A percentile compares a stretch with the other conserved stretches of the same genome.
phyloP scores from a whole-genome alignment of 2,113 vertebrate genomes.

The Cyanoliseus patagonus region DNA sequence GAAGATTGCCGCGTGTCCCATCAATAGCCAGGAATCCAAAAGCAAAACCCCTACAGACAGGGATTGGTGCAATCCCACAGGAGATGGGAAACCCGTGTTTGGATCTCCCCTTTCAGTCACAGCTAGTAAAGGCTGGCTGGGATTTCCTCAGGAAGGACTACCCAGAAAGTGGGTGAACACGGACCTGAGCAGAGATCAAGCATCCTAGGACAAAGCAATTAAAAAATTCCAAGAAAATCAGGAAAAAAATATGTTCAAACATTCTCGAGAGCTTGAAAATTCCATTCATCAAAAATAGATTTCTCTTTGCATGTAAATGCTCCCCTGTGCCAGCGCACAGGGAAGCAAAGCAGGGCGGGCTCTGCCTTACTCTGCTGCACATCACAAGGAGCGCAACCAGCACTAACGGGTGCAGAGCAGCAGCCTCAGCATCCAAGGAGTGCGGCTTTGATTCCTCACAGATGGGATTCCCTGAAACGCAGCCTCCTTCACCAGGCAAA shows the following conservation, averaged over 20 bases:
- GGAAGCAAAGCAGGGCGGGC: neutral
- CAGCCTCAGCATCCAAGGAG: neutral
- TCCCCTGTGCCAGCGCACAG: neutral
- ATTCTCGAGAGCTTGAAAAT: neutral
- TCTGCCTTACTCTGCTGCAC: neutral
- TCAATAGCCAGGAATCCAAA: neutral
- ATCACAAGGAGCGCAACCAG: neutral
- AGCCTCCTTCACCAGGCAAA: neutral
- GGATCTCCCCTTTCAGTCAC: neutral
- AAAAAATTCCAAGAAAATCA: neutral
- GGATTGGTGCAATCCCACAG: neutral
- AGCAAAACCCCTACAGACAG: neutral
- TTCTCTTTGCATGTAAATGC: neutral
- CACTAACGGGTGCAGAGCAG: neutral
- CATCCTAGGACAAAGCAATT: neutral
- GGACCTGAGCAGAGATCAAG: neutral
- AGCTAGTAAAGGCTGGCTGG: neutral
- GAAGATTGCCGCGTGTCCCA: fast-evolving
- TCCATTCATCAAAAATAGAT: neutral
- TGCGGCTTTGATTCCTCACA: neutral
- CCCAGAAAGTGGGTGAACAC: neutral
- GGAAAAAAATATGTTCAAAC: neutral
- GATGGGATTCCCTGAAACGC: neutral
- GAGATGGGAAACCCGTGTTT: neutral
- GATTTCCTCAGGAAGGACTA: neutral